These are phyloP conservation scores for Eristalinus sepulchralis DNA, from an alignment of 2,888 invertebrate species.

Conservation along the genomic window DNA sequence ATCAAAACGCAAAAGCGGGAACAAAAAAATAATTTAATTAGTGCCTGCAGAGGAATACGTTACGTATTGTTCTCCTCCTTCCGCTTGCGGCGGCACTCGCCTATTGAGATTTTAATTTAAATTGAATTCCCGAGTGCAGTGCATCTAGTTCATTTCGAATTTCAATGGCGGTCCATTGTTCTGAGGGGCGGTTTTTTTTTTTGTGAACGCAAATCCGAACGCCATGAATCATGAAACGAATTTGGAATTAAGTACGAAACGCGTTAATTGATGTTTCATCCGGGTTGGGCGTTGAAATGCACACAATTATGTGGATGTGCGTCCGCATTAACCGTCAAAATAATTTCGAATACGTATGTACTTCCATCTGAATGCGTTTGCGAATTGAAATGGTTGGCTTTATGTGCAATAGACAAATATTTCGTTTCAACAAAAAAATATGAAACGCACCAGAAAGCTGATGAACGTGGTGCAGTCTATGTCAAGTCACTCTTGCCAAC, in stretches of 20 bases:
- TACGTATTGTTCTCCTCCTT: background rate
- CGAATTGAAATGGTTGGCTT: constrained; percentile 20
- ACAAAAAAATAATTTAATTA: background rate
- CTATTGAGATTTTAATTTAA: background rate
- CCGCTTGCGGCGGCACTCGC: background rate
- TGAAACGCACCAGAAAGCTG: constrained; percentile 15
- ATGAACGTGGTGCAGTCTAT: background rate
- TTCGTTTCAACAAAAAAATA: constrained; percentile 29
- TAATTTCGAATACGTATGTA: background rate
- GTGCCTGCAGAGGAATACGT: background rate
- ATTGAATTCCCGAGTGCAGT: constrained; percentile 2
- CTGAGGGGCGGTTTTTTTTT: background rate
- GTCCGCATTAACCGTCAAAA: background rate
- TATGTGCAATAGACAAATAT: constrained; percentile 33
- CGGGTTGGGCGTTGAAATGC: background rate
- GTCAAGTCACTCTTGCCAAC: background rate
- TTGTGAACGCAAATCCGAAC: background rate
- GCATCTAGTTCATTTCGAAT: background rate
- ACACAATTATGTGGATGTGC: background rate
- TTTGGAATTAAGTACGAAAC: constrained; percentile 21
- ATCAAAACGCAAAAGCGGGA: background rate
- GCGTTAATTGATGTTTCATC: background rate
- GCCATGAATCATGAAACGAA: constrained; percentile 6
- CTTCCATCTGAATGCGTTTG: constrained; percentile 2
- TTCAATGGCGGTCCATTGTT: background rate